A percentile compares a stretch with the other conserved stretches of the same genome.
These are phyloP conservation scores for Microtus oregoni DNA, from an alignment of 2,113 vertebrate species.

Conservation along the genomic window DNA sequence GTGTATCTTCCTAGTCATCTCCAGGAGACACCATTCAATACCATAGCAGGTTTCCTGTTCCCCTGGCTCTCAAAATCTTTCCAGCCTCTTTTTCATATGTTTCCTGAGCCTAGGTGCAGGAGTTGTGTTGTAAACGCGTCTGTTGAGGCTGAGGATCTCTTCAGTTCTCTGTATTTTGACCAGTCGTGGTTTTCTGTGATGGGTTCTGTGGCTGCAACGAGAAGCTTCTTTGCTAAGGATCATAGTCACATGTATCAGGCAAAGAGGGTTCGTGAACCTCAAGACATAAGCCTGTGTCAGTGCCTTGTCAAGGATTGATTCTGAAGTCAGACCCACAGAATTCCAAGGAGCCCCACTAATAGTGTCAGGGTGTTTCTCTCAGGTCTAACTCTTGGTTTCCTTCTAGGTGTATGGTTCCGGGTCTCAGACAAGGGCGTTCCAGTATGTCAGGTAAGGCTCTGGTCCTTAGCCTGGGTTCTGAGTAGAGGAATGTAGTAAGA, in stretches of 20 bases:
- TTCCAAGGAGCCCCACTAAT: neutral
- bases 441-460: slow-evolving; percentile 96
- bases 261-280: neutral
- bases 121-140: neutral
- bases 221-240: neutral
- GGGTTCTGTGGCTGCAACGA: neutral
- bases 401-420: slow-evolving; percentile 96
- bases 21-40: neutral
- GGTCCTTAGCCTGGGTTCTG: rapidly evolving
- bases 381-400: slow-evolving; percentile 42
- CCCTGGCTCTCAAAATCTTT: neutral
- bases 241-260: neutral
- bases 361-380: neutral
- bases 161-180: neutral
- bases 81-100: neutral
- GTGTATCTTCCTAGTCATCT: neutral
- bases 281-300: neutral
- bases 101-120: neutral
- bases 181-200: neutral
- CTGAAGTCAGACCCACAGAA: neutral
- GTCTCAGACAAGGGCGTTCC: slow-evolving; percentile 97
- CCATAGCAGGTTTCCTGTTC: neutral
- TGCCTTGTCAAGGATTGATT: rapidly evolving
- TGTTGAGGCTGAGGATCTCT: neutral
- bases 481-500: too few species aligned